Evolutionary conservation across 1,140 invertebrate genomes (phyloP), one percentile per base, ranked within the genome.

Genomic region (Lasioglossum albipes): DNA sequence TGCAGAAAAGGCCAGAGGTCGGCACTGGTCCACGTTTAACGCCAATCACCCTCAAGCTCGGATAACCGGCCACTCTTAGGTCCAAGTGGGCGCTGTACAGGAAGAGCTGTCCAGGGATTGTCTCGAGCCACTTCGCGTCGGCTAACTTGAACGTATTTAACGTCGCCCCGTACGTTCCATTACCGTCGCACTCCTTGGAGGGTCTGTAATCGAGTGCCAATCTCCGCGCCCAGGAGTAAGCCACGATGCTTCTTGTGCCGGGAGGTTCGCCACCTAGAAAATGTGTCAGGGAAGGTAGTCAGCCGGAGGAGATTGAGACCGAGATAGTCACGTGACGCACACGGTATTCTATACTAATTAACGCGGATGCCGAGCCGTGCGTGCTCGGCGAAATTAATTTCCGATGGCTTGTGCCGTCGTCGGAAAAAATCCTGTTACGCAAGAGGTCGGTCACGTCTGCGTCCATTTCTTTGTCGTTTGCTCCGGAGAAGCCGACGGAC

Each of bases 141-240:
- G 80, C 69, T 71, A 87, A 83, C 76, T 89, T 85, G 83, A 85
- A 82, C 67, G 87, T 82, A 83, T 88, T 87, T 80, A 83, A 76
- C 73, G 87, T 79, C 85, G 87, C 87, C 73, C 83, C 87, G 73
- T 85, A 85, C 82, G 84, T 89, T 84, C 82, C 84, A 88, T 90
- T 88, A 85, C 85, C 86, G 83, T 90, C 88, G 85, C 91, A 92
- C 83, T 91, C 87, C 81, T 86, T 89, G 73, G 91, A 88, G 81
- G 89, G 90, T 67, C 91, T 88, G 88, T 92, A 92, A 91, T 92
- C 91, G 89, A 92, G 91, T 87, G 91, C 91, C 90, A 92, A 90
- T 92, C 91, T 92, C 84, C 91, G 88, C 81, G 91, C 91, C 91
- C 91, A 92, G 72, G 91, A 92, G 84, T 92, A 92, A 73, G 90